Percentiles rank a stretch among this genome's conserved stretches.
Evolutionary conservation across 2,888 invertebrate species (phyloP).

Genomic region (Opisthograptis luteolata): DNA sequence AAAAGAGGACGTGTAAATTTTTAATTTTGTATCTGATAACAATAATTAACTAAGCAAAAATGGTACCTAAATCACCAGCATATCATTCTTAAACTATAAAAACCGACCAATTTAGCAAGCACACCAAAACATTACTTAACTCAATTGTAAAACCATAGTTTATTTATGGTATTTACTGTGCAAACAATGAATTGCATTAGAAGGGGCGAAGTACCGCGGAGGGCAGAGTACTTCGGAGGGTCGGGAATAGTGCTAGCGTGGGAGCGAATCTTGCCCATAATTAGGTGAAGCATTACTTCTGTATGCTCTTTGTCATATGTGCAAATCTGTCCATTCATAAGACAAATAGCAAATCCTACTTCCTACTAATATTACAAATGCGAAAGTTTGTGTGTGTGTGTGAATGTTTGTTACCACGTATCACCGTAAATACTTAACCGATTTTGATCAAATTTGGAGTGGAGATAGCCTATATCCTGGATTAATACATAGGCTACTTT

Average conservation of each 20-base stretch:
- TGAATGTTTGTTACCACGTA: too few species aligned
- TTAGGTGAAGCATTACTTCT: slow-evolving; percentile 60
- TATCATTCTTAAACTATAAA: slow-evolving; percentile 2
- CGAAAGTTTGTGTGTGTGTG: too few species aligned
- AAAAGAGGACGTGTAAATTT: too few species aligned
- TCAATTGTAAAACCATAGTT: slow-evolving; percentile 42
- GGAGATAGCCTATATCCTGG: too few species aligned
- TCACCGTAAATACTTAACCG: too few species aligned
- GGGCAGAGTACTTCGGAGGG: slow-evolving; percentile 20
- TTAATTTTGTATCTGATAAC: too few species aligned
- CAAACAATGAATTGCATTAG: slow-evolving; percentile 54
- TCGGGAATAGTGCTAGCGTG: slow-evolving; percentile 53
- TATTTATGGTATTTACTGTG: slow-evolving; percentile 58
- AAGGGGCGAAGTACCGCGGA: slow-evolving; percentile 24
- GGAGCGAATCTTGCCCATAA: slow-evolving; percentile 66
- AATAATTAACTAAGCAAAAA: too few species aligned
- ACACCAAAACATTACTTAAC: slow-evolving; percentile 35
- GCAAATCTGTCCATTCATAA: too few species aligned
- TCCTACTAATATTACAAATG: too few species aligned
- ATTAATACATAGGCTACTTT: too few species aligned
- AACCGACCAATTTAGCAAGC: slow-evolving; percentile 37
- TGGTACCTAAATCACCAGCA: neutral
- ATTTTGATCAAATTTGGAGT: too few species aligned
- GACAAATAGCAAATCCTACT: too few species aligned
- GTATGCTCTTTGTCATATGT: slow-evolving; percentile 38